Evolutionary conservation across 2,113 vertebrate genomes (phyloP).

Genomic region (Leuciscus idus): DNA sequence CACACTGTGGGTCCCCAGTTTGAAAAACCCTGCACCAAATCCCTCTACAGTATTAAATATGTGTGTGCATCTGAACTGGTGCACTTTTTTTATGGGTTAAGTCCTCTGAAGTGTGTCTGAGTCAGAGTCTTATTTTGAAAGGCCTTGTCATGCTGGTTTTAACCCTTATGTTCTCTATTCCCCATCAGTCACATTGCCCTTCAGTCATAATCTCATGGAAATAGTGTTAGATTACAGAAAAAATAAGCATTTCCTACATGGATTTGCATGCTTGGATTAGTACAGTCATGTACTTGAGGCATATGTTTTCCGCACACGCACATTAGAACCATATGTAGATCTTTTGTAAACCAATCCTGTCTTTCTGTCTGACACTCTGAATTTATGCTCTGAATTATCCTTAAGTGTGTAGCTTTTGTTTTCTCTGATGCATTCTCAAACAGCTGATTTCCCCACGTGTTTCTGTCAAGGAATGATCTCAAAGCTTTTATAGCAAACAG

Average conservation of each 20-base stretch:
- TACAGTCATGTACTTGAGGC: constrained; percentile 74
- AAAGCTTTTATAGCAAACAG: constrained; percentile 23
- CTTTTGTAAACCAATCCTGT: constrained; percentile 48
- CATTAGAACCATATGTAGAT: constrained; percentile 61
- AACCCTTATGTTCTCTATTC: constrained; percentile 40
- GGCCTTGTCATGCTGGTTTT: constrained; percentile 3
- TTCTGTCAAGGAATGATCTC: neutral
- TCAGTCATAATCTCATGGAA: constrained; percentile 69
- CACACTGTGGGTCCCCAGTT: neutral
- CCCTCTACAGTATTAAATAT: neutral
- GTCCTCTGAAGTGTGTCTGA: constrained; percentile 1
- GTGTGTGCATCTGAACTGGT: neutral
- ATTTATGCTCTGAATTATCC: constrained; percentile 23
- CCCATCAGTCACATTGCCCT: constrained; percentile 56
- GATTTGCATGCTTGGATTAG: constrained; percentile 78
- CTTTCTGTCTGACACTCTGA: neutral
- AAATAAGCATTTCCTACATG: constrained; percentile 73
- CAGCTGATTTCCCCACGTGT: neutral
- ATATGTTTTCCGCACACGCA: constrained; percentile 59
- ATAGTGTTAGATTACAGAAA: constrained; percentile 76
- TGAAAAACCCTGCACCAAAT: neutral
- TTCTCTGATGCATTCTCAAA: constrained; percentile 7
- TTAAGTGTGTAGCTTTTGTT: neutral
- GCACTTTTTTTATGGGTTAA: neutral
- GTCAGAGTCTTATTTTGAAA: constrained; percentile 23